Conservation (phyloP, 2,113 vertebrate genomes). For the Syrrhaptes paradoxus region DNA sequence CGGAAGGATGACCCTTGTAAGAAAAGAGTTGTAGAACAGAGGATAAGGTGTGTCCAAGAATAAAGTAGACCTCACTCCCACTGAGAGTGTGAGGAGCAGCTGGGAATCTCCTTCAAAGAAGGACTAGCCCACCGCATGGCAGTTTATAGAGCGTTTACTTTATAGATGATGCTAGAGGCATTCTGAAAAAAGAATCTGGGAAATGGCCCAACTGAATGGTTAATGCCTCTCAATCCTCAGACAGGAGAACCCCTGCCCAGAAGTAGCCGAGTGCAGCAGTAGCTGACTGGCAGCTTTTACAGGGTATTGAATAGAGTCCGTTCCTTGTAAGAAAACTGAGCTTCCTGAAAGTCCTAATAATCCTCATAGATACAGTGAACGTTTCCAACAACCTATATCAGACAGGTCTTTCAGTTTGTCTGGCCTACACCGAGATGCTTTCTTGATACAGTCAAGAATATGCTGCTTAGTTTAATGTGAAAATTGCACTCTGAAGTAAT, state of each 20-base stretch:
- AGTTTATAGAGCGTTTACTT: not conserved
- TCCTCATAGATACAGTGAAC: not conserved
- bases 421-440: not conserved
- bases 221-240: not conserved
- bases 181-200: not conserved
- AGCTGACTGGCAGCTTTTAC: not conserved
- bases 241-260: not conserved
- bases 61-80: not conserved
- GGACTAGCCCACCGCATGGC: not conserved
- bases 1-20: not conserved
- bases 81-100: not conserved
- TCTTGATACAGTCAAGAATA: not conserved
- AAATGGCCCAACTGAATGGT: not conserved
- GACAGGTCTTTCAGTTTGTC: not conserved
- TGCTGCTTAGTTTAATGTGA: not conserved
- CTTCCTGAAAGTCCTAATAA: not conserved
- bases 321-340: not conserved
- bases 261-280: not conserved
- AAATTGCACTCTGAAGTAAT: not conserved
- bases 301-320: accelerated
- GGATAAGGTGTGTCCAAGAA: not conserved
- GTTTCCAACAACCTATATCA: not conserved
- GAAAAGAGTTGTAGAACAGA: not conserved
- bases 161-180: not conserved
- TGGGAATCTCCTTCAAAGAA: not conserved